Evolutionary conservation across 2,113 vertebrate genomes (phyloP).

Genomic region (Salvator merianae): DNA sequence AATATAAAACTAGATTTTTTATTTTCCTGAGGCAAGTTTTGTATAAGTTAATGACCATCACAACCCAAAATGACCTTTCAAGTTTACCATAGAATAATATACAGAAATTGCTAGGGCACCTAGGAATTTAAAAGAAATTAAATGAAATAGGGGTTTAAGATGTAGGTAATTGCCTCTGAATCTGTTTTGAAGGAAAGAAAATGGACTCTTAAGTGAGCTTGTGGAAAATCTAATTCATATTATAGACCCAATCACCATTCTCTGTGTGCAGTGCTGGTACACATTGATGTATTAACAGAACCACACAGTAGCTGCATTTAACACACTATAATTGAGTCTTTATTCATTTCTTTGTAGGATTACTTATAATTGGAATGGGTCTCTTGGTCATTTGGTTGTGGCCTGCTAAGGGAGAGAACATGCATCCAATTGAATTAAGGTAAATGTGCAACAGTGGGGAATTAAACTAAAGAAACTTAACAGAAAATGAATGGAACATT

Average conservation of each 20-base stretch:
- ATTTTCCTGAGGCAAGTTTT: not conserved
- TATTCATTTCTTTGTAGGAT: slow-evolving; percentile 57
- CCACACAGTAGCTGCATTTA: slow-evolving; percentile 33
- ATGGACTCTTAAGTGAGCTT: not conserved
- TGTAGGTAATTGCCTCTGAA: not conserved
- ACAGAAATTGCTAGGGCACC: slow-evolving; percentile 9
- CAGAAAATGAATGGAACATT: slow-evolving; percentile 42
- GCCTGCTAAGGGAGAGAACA: slow-evolving; percentile 23
- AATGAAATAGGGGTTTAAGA: slow-evolving; percentile 19
- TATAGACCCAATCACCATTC: slow-evolving; percentile 31
- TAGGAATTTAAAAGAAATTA: slow-evolving; percentile 21
- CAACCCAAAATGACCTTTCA: slow-evolving; percentile 21
- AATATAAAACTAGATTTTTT: not conserved
- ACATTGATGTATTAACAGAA: not conserved
- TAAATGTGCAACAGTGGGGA: slow-evolving; percentile 45
- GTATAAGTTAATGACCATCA: not conserved
- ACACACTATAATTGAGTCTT: slow-evolving; percentile 52
- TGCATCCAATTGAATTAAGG: slow-evolving; percentile 44
- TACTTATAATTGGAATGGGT: slow-evolving; percentile 49
- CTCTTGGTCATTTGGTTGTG: slow-evolving; percentile 23
- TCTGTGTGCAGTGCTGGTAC: slow-evolving; percentile 18
- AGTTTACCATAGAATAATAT: slow-evolving; percentile 20
- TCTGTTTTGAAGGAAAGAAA: slow-evolving; percentile 24
- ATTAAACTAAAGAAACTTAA: slow-evolving; percentile 50
- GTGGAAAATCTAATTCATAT: slow-evolving; percentile 42